These are phyloP conservation scores for Teleogryllus oceanicus DNA, from an alignment of 2,888 invertebrate genomes.

Conservation along the genomic window DNA sequence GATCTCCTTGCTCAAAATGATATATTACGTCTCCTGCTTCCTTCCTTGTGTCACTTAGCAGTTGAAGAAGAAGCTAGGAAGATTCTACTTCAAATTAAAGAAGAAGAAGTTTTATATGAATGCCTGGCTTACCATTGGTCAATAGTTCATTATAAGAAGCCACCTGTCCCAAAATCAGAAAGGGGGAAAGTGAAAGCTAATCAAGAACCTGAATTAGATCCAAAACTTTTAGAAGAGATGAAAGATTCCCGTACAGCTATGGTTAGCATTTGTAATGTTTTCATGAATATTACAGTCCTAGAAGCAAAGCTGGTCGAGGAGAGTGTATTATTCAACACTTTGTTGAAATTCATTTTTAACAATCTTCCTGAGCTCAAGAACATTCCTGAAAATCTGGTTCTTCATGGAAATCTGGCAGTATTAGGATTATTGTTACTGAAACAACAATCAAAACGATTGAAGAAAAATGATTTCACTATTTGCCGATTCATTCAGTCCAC, in stretches of 20 bases:
- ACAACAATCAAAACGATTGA: conserved; percentile 76
- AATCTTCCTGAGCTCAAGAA: conserved; percentile 81
- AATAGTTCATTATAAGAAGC: conserved; percentile 79
- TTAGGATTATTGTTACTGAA: conserved; percentile 78
- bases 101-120: conserved; percentile 77
- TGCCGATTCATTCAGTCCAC: conserved; percentile 85
- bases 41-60: conserved; percentile 85
- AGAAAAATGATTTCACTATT: conserved; percentile 84
- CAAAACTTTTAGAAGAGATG: conserved; percentile 74
- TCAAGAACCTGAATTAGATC: conserved; percentile 71
- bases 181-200: conserved; percentile 70
- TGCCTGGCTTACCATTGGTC: conserved; percentile 80
- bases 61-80: conserved; percentile 85
- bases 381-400: conserved; percentile 75
- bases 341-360: conserved; percentile 81
- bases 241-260: conserved; percentile 80
- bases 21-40: conserved; percentile 75
- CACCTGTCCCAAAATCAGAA: conserved; percentile 75
- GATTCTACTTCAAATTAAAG: conserved; percentile 70
- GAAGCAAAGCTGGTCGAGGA: conserved; percentile 80
- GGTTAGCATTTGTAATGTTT: conserved; percentile 83
- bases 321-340: conserved; percentile 69
- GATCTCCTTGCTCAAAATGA: conserved; percentile 62
- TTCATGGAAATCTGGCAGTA: conserved; percentile 81
- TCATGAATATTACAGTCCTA: conserved; percentile 88